Evolutionary conservation across 2,113 vertebrate genomes (phyloP).

Genomic region (Tragelaphus scriptus): DNA sequence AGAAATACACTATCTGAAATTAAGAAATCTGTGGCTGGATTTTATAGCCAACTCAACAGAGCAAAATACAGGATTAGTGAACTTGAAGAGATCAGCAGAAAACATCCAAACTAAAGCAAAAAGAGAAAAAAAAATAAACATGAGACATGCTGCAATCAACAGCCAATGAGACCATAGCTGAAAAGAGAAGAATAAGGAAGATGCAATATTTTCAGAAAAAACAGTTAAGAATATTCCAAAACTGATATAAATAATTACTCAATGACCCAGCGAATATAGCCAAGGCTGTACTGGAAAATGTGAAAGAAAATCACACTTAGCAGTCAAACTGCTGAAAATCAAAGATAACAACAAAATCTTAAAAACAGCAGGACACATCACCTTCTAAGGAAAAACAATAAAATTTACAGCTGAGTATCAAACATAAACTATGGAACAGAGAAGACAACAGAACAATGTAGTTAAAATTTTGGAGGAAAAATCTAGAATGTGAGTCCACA

Average conservation of each 20-base stretch:
- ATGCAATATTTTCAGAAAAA: not conserved
- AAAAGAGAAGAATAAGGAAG: not conserved
- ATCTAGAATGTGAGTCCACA: not conserved
- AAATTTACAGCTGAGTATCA: not conserved
- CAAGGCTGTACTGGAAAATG: not conserved
- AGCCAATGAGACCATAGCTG: not conserved
- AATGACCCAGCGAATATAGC: not conserved
- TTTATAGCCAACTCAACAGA: not conserved
- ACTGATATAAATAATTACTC: not conserved
- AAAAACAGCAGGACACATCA: not conserved
- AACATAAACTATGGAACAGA: not conserved
- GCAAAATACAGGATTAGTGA: not conserved
- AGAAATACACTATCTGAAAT: conserved; percentile 12
- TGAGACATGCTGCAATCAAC: not conserved
- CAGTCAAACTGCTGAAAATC: not conserved
- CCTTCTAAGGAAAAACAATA: not conserved
- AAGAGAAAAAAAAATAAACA: not conserved
- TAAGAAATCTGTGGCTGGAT: not conserved
- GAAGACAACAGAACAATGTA: not conserved
- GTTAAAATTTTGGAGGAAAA: not conserved
- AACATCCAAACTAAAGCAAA: not conserved
- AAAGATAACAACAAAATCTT: not conserved
- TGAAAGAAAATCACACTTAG: not conserved
- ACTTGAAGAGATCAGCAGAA: not conserved
- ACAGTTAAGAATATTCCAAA: not conserved